Base-by-base conservation (phyloP, 2,113 vertebrate genomes). In the Cacatua alba region DNA sequence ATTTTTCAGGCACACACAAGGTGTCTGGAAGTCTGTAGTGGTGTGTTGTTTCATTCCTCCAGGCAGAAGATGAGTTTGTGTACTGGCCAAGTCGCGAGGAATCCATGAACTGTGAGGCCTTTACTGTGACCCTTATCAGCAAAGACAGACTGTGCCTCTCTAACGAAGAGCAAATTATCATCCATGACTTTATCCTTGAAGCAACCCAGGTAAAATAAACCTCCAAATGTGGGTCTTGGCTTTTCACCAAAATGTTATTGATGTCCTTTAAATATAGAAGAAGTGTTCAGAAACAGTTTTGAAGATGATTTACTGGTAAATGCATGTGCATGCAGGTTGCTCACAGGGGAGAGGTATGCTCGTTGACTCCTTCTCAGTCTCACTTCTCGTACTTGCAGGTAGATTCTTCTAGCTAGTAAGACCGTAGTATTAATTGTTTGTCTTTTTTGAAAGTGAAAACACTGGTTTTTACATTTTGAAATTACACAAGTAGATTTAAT, bases 31-130 rank as follows among this genome's bases (percentile, higher is more conserved):
- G 55, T 20, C 84, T 86, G 59, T 85, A 71, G 10, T 29, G 67
- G 33, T n/a, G 57, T 79, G 82, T 92, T 95, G 37, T 84, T 90
- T 95, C 89, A 57, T 92, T 94, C 87, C 75, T 78, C 28, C 84
- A 99, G 99, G 99, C 99, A 49, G 99, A 99, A 98, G 99, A 99
- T 97, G 99, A 99, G 97, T 99, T 99, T 98, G 99, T 99, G 68
- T 99, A 99, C 97, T 99, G 99, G 99, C 99, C 99, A 41, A 99
- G 99, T 97, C 98, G 99, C 9, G 99, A 99, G 94, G 99, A 99
- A 98, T 99, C 99, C 96, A 99, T 99, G 99, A 99, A 99, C 98
- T 99, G 99, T 96, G 98, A 99, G 95, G 98, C 99, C 95, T 99
- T 99, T 97, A 99, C 99, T 20, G 99, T 99, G 98, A 99, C 99